Base-by-base conservation (phyloP, 2,888 invertebrate genomes). In the Xylota sylvarum region DNA sequence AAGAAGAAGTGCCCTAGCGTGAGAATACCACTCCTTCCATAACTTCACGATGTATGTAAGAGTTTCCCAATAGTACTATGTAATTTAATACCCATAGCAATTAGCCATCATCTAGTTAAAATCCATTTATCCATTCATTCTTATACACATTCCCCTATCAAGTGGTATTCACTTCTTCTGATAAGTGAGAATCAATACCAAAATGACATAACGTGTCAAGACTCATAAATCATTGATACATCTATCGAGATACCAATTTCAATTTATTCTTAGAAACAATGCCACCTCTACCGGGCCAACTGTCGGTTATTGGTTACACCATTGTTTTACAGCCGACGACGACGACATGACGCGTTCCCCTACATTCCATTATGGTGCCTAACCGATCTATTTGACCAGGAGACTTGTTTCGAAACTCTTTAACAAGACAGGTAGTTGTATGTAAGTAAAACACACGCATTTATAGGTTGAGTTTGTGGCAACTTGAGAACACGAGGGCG, bases 361-460 rank as follows among this genome's bases (percentile, higher is more conserved):
- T n/a, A 52, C 12, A 62, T 62, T 62, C 62, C 62, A 43, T 17
- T 23, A n/a, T n/a, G n/a, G 43, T 40, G 43, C 19, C 10, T 19
- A 9, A 37, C 10, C 37, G 7, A 10, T 19, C 14, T 5, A 43
- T 12, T 52, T 52, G 40, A 37, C 37, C 23, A 14, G 37, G 19
- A 19, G 58, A 17, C 46, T 23, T 12, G 50, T 19, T 50, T 50
- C 5, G 14, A 40, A 77, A 56, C 56, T 65, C 50, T 46, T 46
- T 52, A 48, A 67, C 78, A 83, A 84, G 79, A 84, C 84, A 84
- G 84, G 84, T 84, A 84, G 84, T 83, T 73, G 67, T 48, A 46
- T 73, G 67, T 48, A 46, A 7, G 10, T 50, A 35, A 46, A 19
- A 48, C 23, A 23, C 23, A 23, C 23, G 23, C 23, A 23, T 23